Base-by-base conservation (phyloP, 1,140 invertebrate species). In the Dinoponera quadriceps region DNA sequence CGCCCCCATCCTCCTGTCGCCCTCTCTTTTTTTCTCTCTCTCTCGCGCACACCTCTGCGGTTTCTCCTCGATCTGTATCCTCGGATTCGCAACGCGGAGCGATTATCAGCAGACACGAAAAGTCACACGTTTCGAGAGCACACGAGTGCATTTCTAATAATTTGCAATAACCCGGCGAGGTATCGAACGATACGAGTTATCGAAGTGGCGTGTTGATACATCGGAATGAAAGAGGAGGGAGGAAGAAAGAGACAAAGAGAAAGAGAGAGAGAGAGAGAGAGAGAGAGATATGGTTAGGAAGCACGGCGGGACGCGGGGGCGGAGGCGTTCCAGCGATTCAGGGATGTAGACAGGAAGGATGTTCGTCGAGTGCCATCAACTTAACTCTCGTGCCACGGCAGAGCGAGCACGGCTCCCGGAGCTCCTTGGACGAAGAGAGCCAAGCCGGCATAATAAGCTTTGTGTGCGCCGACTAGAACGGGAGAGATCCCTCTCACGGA, bases 401-500 rank as follows among this genome's bases (percentile, higher is more conserved):
- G 71, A 87, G 69, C 88, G 84, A 89, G 81, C 86, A 87, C 84
- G 82, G 72, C 69, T 72, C 74, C 73, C 63, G 87, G 51, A 74
- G 72, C 77, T 89, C 72, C 81, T 84, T 73, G 62, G 78, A 71
- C 88, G 87, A 77, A 89, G 87, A 85, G 88, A 82, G 85, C 77
- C 88, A 86, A 87, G 85, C 88, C 88, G 87, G 86, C 87, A 91
- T 91, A 91, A 91, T 91, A 91, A 91, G 91, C 91, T 91, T 91
- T 91, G 90, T 91, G 86, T 91, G 87, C 88, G 80, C 80, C 75
- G 84, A 86, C 86, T 85, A 75, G n/a, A n/a, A 69, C 73, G 84
- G 54, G 54, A 71, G 73, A 73, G 87, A 88, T 86, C 71, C 82
- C 75, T 75, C 85, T 90, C 89, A 69, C 83, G 57, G 66, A 75